phyloP scores from a whole-genome alignment of 2,113 vertebrate species.

The Crotalus viridis region DNA sequence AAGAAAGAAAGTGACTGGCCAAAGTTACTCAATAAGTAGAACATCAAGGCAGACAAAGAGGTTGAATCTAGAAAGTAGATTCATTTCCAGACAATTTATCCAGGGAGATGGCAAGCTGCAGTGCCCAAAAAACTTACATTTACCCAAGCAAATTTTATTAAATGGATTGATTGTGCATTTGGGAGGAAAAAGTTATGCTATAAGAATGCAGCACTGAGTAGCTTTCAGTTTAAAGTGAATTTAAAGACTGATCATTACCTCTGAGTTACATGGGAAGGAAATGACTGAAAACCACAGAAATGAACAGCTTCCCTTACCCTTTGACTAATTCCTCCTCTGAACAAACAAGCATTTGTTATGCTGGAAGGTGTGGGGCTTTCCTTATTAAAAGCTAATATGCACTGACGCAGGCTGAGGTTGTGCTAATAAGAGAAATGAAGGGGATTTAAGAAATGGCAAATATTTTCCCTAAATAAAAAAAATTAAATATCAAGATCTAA shows the following conservation, averaged over 20 bases:
- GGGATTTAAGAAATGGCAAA: not conserved
- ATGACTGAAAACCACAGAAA: conserved; percentile 50
- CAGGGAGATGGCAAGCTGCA: not conserved
- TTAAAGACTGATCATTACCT: conserved; percentile 33
- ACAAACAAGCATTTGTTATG: not conserved
- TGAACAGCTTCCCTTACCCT: conserved; percentile 48
- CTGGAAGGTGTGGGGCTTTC: conserved; percentile 55
- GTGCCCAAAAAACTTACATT: not conserved
- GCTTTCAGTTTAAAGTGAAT: not conserved
- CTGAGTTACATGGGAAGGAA: conserved; percentile 53
- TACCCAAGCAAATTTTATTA: not conserved
- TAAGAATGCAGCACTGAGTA: not conserved
- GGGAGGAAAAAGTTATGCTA: not conserved
- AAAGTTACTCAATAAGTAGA: not conserved
- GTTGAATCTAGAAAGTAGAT: not conserved
- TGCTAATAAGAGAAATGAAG: not conserved
- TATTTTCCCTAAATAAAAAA: not conserved
- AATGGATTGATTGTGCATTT: not conserved
- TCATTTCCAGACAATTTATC: not conserved
- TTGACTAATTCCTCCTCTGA: conserved; percentile 55
- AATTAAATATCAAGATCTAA: not conserved
- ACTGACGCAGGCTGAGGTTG: not conserved
- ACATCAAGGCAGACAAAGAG: not conserved
- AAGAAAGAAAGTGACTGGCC: not conserved
- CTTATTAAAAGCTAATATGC: conserved; percentile 39